These are phyloP conservation scores for Bombyx huttoni DNA, from an alignment of 2,888 invertebrate species.

Conservation along the genomic window DNA sequence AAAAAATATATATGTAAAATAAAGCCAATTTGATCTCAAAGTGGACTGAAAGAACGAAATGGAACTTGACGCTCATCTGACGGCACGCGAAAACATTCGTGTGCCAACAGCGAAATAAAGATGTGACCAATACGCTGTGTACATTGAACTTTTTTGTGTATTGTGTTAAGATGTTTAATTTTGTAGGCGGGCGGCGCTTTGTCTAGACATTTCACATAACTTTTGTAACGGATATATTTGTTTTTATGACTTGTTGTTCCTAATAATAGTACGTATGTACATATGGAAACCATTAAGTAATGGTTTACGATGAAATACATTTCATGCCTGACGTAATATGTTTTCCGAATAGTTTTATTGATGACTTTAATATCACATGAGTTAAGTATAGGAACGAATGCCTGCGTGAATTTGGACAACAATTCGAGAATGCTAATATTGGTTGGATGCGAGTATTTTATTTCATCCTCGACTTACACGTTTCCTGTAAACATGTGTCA, in stretches of 20 bases:
- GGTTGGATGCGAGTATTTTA: neutral
- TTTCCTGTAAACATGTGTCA: neutral
- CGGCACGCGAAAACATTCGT: slow-evolving; percentile 18
- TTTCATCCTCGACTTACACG: neutral
- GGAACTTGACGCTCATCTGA: slow-evolving; percentile 14
- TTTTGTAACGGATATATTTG: slow-evolving; percentile 8
- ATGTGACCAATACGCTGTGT: slow-evolving; percentile 21
- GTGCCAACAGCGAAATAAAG: slow-evolving; percentile 35
- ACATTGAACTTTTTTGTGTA: slow-evolving; percentile 20
- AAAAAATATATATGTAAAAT: too few relatives aligned
- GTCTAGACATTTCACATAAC: slow-evolving; percentile 13
- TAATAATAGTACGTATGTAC: neutral
- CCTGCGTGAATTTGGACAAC: too few relatives aligned
- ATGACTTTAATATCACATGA: too few relatives aligned
- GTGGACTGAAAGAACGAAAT: neutral
- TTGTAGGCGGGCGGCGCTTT: slow-evolving; percentile 8
- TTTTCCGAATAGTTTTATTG: too few relatives aligned
- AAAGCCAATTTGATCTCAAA: neutral
- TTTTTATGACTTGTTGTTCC: slow-evolving; percentile 2
- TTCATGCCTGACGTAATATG: neutral
- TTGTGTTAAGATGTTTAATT: slow-evolving; percentile 9
- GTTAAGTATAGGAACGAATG: too few relatives aligned
- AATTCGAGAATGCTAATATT: neutral
- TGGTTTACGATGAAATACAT: neutral
- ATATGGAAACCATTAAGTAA: neutral